Evolutionary conservation across 2,797 vertebrate species (phyloP).

Genomic region (Xiphorhynchus erythropygius): DNA sequence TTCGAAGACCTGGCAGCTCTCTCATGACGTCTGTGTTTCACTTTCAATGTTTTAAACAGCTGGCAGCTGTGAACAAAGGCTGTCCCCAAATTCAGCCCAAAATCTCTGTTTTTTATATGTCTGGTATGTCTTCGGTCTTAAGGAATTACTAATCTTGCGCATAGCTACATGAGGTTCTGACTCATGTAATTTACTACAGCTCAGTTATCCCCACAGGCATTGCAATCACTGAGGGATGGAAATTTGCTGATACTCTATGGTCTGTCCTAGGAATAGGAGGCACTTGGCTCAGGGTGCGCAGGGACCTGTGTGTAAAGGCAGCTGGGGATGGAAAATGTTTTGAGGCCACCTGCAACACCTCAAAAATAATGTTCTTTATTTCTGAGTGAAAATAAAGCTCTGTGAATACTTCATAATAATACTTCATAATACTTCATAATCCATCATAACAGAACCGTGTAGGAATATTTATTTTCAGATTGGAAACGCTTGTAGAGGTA

Average conservation of each 20-base stretch:
- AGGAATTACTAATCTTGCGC: neutral
- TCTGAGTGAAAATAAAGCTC: neutral
- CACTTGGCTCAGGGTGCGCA: neutral
- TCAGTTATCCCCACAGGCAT: neutral
- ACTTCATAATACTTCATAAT: no score
- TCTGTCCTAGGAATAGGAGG: neutral
- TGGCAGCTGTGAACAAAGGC: neutral
- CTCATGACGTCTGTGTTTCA: neutral
- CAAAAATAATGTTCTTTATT: neutral
- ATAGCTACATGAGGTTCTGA: neutral
- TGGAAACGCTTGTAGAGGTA: neutral
- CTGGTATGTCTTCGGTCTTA: neutral
- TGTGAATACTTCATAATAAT: neutral
- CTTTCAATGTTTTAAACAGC: neutral
- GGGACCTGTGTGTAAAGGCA: neutral
- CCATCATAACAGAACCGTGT: rapidly evolving
- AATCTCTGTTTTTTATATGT: neutral
- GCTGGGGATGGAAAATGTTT: neutral
- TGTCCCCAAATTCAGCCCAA: neutral
- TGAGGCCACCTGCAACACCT: neutral
- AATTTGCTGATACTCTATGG: neutral
- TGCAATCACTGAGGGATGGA: neutral
- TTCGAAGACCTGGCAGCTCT: neutral
- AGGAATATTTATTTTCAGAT: neutral
- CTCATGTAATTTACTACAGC: neutral